phyloP scores from a whole-genome alignment of 1,140 invertebrate species.

The Trachymyrmex septentrionalis region DNA sequence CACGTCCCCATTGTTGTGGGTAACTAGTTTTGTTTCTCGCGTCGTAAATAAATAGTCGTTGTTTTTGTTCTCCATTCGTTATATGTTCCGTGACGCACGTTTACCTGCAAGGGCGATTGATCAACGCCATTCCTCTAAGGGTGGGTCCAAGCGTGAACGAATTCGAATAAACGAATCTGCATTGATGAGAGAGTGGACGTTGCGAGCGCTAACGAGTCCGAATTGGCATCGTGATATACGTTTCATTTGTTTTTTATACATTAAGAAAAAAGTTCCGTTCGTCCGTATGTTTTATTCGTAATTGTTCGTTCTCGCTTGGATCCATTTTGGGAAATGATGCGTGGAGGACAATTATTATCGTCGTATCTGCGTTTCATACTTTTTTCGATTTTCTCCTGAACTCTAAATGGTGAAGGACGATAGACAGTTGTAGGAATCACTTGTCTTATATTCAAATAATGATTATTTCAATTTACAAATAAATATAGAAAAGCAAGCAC shows the following conservation, averaged over 20 bases:
- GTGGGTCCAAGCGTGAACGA: not conserved
- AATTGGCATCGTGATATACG: not conserved
- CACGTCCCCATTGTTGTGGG: not conserved
- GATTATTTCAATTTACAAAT: no score
- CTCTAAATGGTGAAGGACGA: not conserved
- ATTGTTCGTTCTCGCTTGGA: not conserved
- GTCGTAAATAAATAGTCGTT: no score
- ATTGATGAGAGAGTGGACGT: not conserved
- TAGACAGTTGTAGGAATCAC: no score
- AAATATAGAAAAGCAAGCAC: no score
- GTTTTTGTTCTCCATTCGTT: not conserved
- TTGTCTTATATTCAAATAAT: no score
- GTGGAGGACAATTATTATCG: no score
- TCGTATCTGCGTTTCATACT: not conserved
- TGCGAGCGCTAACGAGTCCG: not conserved
- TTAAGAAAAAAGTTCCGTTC: no score
- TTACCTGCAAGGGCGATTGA: not conserved
- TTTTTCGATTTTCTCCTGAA: not conserved
- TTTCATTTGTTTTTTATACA: not conserved
- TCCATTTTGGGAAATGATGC: not conserved
- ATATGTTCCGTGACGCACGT: not conserved
- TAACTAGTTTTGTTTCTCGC: slow-evolving; percentile 6
- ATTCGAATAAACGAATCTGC: not conserved
- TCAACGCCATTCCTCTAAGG: not conserved
- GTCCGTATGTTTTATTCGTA: not conserved